Conservation (phyloP, 2,797 vertebrate species). For the Antennarius maculatus region DNA sequence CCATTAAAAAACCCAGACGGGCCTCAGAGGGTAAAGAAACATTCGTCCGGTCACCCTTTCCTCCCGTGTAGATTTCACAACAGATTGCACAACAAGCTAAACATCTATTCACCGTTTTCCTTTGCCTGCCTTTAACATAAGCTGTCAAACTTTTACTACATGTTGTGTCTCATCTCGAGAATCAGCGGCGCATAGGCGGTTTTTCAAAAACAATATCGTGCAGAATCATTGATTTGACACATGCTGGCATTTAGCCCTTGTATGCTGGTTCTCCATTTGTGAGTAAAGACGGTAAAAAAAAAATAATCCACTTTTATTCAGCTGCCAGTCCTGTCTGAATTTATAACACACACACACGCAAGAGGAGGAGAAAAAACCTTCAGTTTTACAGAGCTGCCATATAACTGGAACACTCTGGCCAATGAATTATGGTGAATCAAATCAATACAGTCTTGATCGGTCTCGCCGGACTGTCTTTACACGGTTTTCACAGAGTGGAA, state of each 20-base stretch:
- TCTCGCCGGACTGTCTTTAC: slow-evolving; percentile 52
- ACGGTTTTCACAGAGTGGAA: slow-evolving; percentile 40
- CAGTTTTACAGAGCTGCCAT: slow-evolving; percentile 36
- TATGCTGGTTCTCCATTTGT: slow-evolving; percentile 30
- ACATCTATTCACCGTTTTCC: slow-evolving; percentile 56
- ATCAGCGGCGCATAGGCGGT: slow-evolving; percentile 18
- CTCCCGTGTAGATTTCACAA: slow-evolving; percentile 30
- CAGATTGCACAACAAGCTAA: slow-evolving; percentile 41
- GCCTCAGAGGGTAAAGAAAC: slow-evolving; percentile 35
- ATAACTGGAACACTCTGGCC: slow-evolving; percentile 36
- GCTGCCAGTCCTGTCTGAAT: slow-evolving; percentile 28
- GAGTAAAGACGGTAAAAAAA: slow-evolving; percentile 8
- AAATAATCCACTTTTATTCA: slow-evolving; percentile 20
- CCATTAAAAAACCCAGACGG: slow-evolving; percentile 35
- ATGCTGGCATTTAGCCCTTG: slow-evolving; percentile 22
- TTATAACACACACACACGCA: slow-evolving; percentile 32
- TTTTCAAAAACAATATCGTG: slow-evolving; percentile 13
- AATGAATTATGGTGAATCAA: slow-evolving; percentile 49
- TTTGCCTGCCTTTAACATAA: slow-evolving; percentile 46
- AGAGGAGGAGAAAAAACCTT: neutral
- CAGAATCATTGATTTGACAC: slow-evolving; percentile 26
- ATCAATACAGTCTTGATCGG: slow-evolving; percentile 63
- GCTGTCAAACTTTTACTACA: slow-evolving; percentile 28
- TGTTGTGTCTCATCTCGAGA: slow-evolving; percentile 28
- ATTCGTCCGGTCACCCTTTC: slow-evolving; percentile 41